Evolutionary conservation across 2,113 vertebrate species (phyloP), one percentile per base, ranked within the genome.

Genomic region (Tragelaphus scriptus): DNA sequence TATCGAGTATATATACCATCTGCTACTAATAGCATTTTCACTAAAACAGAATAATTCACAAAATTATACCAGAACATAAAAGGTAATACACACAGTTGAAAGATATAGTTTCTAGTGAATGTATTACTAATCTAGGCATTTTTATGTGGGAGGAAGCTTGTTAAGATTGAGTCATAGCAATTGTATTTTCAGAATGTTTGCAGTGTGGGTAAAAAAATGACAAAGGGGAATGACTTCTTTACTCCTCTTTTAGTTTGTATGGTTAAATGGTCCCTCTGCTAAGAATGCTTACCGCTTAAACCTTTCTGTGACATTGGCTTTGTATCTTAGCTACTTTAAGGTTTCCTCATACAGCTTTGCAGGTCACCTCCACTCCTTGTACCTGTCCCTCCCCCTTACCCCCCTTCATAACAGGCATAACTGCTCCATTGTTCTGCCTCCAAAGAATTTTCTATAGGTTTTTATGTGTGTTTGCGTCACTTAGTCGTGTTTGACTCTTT

Each of bases 11-110:
- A 11, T 90, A 65, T 49, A 61, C 32, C 40, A 88, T 92, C 58
- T 97, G 63, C 32, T 92, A n/a, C 23, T 93, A 7, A 85, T 53
- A 95, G 32, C 32, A 92, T 80, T 92, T 87, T 90, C 3, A 59
- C 89, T 89, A 75, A 96, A 91, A 81, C 13, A 95, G 61, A 58
- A 65, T 85, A 93, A 63, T 81, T 85, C 89, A 88, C 88, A 92
- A 94, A 88, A 85, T 94, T 92, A 15, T 44, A 36, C 55, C 59
- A 75, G 90, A 88, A 23, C 44, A 61, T 93, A 88, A 92, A 90
- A 94, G 12, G 71, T 36, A 85, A 21, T 89, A 90, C 59, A 79
- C 85, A 90, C 21, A 65, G 28, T 40, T 92, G 95, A 96, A 96
- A 92, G 47, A 96, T 97, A 55, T 59, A 85, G 63, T 61, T 77